Conservation (phyloP, 2,797 vertebrate genomes). For the Callimico goeldii region DNA sequence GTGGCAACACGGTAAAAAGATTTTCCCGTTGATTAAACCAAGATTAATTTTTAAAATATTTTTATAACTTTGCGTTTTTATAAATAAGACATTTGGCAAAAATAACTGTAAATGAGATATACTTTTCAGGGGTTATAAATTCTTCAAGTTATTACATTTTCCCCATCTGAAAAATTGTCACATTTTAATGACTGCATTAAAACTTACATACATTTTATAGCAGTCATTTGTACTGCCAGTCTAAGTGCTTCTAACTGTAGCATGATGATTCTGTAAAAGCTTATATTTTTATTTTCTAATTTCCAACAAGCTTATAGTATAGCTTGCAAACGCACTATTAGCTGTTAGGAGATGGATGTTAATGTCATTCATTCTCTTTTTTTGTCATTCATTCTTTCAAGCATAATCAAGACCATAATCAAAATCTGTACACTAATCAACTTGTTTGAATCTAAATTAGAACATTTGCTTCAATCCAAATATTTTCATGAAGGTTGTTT, state of each 20-base stretch:
- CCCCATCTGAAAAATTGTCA: conserved; percentile 44
- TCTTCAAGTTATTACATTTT: conserved; percentile 52
- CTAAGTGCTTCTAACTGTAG: conserved; percentile 51
- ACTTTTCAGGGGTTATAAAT: conserved; percentile 32
- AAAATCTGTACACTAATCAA: not conserved
- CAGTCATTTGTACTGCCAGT: conserved; percentile 17
- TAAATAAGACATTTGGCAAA: conserved; percentile 54
- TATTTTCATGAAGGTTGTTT: not conserved
- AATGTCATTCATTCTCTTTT: conserved; percentile 5
- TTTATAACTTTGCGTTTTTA: conserved; percentile 50
- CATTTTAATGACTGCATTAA: conserved; percentile 64
- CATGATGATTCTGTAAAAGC: conserved; percentile 27
- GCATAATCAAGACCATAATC: conserved; percentile 1
- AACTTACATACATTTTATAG: conserved; percentile 56
- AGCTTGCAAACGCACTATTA: not conserved
- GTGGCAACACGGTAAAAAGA: not conserved
- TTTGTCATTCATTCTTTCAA: not conserved
- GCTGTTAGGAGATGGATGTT: not conserved
- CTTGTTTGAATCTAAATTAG: not conserved
- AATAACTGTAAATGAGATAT: conserved; percentile 54
- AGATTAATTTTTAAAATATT: conserved; percentile 55
- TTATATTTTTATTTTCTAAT: conserved; percentile 55
- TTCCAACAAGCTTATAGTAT: conserved; percentile 10
- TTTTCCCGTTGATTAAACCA: conserved; percentile 47
- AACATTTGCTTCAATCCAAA: not conserved